Conservation (phyloP, 2,888 invertebrate species). For the Volucella bombylans region DNA sequence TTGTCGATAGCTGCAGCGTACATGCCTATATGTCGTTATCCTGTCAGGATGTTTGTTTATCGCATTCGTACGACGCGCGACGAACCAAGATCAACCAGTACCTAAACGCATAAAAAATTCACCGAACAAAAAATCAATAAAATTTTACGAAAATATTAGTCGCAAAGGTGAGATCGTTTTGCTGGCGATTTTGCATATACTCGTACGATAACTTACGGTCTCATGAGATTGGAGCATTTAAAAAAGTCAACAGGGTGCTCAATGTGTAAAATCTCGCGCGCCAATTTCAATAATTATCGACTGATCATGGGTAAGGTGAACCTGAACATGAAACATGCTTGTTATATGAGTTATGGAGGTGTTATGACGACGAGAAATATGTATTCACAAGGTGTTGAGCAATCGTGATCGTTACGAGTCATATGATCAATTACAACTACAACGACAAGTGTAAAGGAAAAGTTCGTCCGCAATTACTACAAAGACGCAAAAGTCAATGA, state of each 20-base stretch:
- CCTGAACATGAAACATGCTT: background rate
- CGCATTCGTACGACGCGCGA: constrained; percentile 36
- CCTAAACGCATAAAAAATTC: constrained; percentile 46
- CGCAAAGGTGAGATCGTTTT: constrained; percentile 50
- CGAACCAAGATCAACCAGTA: constrained; percentile 34
- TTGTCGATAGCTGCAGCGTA: constrained; percentile 53
- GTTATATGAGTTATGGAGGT: background rate
- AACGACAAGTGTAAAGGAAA: too few species aligned
- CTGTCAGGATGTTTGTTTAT: constrained; percentile 74
- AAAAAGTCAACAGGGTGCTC: constrained; percentile 49
- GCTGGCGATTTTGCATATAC: constrained; percentile 35
- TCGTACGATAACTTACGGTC: constrained; percentile 52
- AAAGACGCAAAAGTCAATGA: too few species aligned
- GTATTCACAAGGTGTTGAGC: too few species aligned
- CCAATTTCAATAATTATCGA: constrained; percentile 8
- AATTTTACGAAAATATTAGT: constrained; percentile 11
- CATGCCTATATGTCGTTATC: constrained; percentile 71
- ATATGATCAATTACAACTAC: too few species aligned
- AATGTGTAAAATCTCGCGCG: constrained; percentile 14
- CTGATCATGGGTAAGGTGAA: background rate
- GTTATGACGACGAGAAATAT: background rate
- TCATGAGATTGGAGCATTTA: constrained; percentile 37
- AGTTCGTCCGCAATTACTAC: too few species aligned
- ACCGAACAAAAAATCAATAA: constrained; percentile 24
- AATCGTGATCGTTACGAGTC: too few species aligned